Percentiles rank a stretch among this genome's conserved stretches.
phyloP scores from a whole-genome alignment of 2,113 vertebrate species.

The Boulengeromyrus knoepffleri region DNA sequence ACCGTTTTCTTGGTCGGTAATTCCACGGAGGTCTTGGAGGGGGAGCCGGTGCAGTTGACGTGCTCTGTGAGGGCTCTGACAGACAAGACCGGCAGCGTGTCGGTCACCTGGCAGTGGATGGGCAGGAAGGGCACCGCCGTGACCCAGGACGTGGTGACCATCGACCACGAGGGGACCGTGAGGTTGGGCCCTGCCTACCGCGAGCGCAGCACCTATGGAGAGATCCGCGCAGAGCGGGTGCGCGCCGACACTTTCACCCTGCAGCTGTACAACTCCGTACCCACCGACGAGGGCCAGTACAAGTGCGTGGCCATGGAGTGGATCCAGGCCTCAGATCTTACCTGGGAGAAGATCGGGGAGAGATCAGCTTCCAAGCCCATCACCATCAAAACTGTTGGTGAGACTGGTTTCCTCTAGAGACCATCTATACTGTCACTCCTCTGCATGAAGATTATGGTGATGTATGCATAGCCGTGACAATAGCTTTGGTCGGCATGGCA shows the following conservation, averaged over 20 bases:
- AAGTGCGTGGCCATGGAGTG: conserved; percentile 79
- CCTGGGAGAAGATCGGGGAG: conserved; percentile 84
- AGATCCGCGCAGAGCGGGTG: conserved; percentile 76
- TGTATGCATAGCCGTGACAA: neutral
- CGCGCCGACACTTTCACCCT: conserved; percentile 69
- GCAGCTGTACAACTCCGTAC: conserved; percentile 76
- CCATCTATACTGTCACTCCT: neutral
- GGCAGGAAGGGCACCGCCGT: conserved; percentile 62
- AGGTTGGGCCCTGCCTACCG: conserved; percentile 67
- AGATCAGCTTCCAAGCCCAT: conserved; percentile 59
- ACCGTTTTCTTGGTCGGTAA: conserved; percentile 79
- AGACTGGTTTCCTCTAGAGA: conserved; percentile 40
- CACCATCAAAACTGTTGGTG: conserved; percentile 84
- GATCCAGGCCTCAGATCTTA: conserved; percentile 66
- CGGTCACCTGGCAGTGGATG: conserved; percentile 75
- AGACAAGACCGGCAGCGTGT: conserved; percentile 64
- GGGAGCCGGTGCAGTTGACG: conserved; percentile 74
- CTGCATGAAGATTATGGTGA: neutral
- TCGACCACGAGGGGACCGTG: conserved; percentile 77
- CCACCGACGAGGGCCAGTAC: conserved; percentile 84
- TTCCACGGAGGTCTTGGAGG: conserved; percentile 77
- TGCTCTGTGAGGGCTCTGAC: conserved; percentile 68
- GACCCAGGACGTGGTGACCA: conserved; percentile 67
- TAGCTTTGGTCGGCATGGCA: neutral
- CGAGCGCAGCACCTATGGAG: conserved; percentile 79